Percentiles rank a stretch among this genome's conserved stretches.
phyloP scores from a whole-genome alignment of 2,888 invertebrate species.

The Beris chalybata region DNA sequence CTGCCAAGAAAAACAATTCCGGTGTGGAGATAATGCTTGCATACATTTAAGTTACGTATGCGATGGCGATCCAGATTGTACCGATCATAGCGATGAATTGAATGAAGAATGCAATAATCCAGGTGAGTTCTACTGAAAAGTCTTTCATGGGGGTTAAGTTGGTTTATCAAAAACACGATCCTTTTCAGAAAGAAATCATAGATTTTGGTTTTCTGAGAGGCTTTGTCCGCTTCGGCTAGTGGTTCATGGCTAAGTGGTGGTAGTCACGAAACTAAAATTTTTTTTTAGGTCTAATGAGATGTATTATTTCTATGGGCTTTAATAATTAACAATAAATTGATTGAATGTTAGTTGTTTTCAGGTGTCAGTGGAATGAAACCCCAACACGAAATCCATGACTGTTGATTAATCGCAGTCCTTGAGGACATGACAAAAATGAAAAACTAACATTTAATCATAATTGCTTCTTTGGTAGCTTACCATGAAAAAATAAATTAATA shows the following conservation, averaged over 20 bases:
- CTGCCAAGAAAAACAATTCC: slow-evolving; percentile 67
- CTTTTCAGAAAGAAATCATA: background rate
- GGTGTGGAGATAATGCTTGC: slow-evolving; percentile 73
- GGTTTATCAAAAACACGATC: background rate
- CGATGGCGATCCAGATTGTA: slow-evolving; percentile 78
- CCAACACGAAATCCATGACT: too few species aligned
- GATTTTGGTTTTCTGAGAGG: background rate
- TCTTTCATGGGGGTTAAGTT: background rate
- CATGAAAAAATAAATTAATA: too few species aligned
- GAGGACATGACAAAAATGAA: too few species aligned
- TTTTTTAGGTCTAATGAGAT: too few species aligned
- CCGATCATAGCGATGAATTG: slow-evolving; percentile 80
- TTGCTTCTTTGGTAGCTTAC: too few species aligned
- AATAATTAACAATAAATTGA: too few species aligned
- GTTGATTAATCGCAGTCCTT: too few species aligned
- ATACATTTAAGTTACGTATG: slow-evolving; percentile 78
- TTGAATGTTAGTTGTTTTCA: too few species aligned
- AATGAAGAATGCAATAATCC: slow-evolving; percentile 70
- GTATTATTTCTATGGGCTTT: too few species aligned
- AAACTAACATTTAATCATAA: too few species aligned
- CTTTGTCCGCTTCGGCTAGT: background rate
- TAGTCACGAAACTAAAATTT: too few species aligned
- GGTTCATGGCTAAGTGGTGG: background rate
- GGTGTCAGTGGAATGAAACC: too few species aligned
- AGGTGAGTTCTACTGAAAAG: slow-evolving; percentile 46